These are phyloP conservation scores for Notolabrus celidotus DNA, from an alignment of 2,797 vertebrate genomes.

Conservation along the genomic window DNA sequence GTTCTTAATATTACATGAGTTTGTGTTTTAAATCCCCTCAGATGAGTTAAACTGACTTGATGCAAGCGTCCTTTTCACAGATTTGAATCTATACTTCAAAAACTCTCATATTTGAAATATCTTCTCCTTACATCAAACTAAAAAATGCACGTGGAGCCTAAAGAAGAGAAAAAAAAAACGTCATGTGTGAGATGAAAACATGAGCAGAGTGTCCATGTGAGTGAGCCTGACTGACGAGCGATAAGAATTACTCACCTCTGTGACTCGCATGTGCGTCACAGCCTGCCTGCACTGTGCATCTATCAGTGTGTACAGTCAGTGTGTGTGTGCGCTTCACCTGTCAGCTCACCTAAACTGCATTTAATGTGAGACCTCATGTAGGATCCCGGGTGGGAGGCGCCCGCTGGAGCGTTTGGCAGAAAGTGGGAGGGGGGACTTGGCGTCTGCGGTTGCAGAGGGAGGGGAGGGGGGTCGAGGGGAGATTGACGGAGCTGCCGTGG, in stretches of 20 bases:
- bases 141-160: no score
- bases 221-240: constrained; percentile 20
- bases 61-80: no score
- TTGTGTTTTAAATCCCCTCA: no score
- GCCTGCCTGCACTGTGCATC: constrained; percentile 19
- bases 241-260: constrained; percentile 42
- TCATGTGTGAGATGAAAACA: no score
- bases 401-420: constrained; percentile 68
- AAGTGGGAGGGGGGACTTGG: background rate
- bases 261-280: constrained; percentile 30
- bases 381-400: constrained; percentile 70
- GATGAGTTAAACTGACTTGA: no score
- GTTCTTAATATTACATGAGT: no score
- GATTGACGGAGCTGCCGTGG: constrained; percentile 73
- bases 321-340: constrained; percentile 43
- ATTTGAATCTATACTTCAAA: no score
- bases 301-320: background rate
- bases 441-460: background rate
- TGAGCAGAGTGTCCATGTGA: background rate
- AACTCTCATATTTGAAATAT: no score
- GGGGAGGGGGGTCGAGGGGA: constrained; percentile 36
- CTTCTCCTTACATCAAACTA: no score
- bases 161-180: background rate
- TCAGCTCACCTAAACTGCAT: constrained; percentile 56
- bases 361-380: constrained; percentile 56